Conservation (phyloP, 1,140 invertebrate genomes). For the Mizuhopecten yessoensis region DNA sequence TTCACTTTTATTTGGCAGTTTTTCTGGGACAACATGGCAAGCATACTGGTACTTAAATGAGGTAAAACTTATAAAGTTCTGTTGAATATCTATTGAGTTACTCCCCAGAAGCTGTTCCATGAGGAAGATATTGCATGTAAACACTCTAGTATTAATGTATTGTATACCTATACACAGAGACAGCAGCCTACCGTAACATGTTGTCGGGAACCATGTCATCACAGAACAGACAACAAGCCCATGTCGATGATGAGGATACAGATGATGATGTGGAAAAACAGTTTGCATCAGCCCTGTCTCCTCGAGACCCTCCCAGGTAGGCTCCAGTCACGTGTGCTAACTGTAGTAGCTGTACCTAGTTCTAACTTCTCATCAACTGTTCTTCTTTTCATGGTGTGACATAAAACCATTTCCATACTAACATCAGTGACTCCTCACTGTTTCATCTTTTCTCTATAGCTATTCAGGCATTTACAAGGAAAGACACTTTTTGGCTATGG, state of each 20-base stretch:
- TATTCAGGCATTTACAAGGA: no score
- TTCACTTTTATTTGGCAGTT: no score
- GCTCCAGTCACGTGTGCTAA: not conserved
- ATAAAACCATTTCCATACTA: not conserved
- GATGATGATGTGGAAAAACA: conserved; percentile 81
- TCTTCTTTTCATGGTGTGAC: not conserved
- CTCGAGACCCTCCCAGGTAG: conserved; percentile 58
- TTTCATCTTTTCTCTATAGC: conserved; percentile 36
- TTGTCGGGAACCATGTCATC: conserved; percentile 65
- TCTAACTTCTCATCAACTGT: conserved; percentile 43
- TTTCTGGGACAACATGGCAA: no score
- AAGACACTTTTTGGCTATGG: no score
- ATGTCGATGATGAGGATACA: conserved; percentile 69
- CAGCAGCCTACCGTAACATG: conserved; percentile 77
- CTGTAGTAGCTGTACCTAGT: not conserved
- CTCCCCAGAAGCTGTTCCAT: no score
- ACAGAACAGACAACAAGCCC: not conserved
- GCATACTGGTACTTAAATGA: no score
- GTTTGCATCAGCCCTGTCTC: conserved; percentile 73
- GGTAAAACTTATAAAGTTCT: no score
- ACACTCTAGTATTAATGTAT: not conserved
- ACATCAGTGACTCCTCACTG: not conserved
- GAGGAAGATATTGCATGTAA: no score
- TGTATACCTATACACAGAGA: conserved; percentile 64
- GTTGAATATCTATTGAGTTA: no score